These are phyloP conservation scores for Thalpophila matura DNA, from an alignment of 2,888 invertebrate species.

Conservation along the genomic window DNA sequence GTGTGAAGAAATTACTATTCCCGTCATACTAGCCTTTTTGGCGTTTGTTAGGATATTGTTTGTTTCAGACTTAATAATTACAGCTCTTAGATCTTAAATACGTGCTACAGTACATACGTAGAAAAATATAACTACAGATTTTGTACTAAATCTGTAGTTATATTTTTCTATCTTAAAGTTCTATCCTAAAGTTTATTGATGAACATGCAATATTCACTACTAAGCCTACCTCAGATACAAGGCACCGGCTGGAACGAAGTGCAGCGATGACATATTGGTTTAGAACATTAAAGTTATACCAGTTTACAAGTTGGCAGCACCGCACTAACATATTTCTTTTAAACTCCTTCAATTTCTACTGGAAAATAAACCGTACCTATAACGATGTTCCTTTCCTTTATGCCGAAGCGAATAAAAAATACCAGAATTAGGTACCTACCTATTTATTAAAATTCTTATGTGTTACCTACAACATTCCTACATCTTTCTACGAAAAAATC, in stretches of 20 bases:
- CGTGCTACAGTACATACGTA: too few relatives aligned
- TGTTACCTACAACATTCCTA: constrained; percentile 29
- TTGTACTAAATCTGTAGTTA: neutral
- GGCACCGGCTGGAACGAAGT: constrained; percentile 2
- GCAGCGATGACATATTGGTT: constrained; percentile 23
- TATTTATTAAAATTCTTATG: constrained; percentile 53
- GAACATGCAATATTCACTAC: neutral
- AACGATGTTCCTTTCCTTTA: constrained; percentile 1
- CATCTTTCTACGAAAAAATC: constrained; percentile 27
- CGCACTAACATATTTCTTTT: constrained; percentile 12
- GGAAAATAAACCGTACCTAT: too few relatives aligned
- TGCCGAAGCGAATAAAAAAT: constrained; percentile 9
- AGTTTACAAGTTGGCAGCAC: constrained; percentile 21
- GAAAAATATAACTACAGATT: neutral
- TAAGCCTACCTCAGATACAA: neutral
- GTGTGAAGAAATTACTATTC: too few relatives aligned
- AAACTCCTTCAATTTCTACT: neutral
- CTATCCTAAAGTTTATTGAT: neutral
- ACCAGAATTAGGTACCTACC: constrained; percentile 16
- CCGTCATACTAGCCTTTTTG: too few relatives aligned
- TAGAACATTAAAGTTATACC: constrained; percentile 30
- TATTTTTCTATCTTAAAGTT: too few relatives aligned
- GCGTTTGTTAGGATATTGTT: too few relatives aligned
- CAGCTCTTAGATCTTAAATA: too few relatives aligned
- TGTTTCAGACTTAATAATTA: neutral